Evolutionary conservation across 2,888 invertebrate species (phyloP), one percentile per base, ranked within the genome.

Genomic region (Endotricha flammealis): DNA sequence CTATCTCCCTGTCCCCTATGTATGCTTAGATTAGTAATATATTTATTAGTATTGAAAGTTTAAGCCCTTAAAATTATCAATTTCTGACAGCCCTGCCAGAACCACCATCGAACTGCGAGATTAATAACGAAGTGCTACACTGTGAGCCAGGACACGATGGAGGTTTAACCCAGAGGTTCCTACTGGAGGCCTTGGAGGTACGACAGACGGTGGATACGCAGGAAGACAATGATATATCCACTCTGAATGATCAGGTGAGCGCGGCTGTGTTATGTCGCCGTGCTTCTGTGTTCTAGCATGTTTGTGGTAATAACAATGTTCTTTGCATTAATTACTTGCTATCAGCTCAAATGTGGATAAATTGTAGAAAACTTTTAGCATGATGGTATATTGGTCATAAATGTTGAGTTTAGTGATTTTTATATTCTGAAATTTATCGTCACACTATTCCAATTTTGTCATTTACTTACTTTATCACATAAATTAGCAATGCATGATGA

Each of bases 61-160:
- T n/a, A n/a, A n/a, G n/a, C n/a, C n/a, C n/a, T n/a, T n/a, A n/a
- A n/a, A n/a, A n/a, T n/a, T n/a, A n/a, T n/a, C n/a, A n/a, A n/a
- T n/a, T n/a, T n/a, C n/a, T n/a, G n/a, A n/a, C 9, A 95, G 95
- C 91, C 57, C 87, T 90, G 22, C 95, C 95, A 1, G 92, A 94
- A 62, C 88, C 93, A 5, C 95, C 95, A 4, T 88, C 83, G 58
- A 91, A 92, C 67, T 95, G 95, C 71, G 89, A 90, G 48, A 77
- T 95, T 44, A 92, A 93, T 69, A 90, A 92, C 58, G 91, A 90
- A 38, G 83, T 88, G 1, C 87, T 94, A 30, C 90, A 89, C 48
- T 95, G 95, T 73, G 87, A 90, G 46, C 91, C 95, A 0, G 94
- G 95, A 28, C 90, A 91, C 64, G 94, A 94, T 64, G 95, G 95